Percentiles rank a stretch among this genome's conserved stretches.
These are phyloP conservation scores for Amorpha juglandis DNA, from an alignment of 2,888 invertebrate genomes.

Conservation along the genomic window DNA sequence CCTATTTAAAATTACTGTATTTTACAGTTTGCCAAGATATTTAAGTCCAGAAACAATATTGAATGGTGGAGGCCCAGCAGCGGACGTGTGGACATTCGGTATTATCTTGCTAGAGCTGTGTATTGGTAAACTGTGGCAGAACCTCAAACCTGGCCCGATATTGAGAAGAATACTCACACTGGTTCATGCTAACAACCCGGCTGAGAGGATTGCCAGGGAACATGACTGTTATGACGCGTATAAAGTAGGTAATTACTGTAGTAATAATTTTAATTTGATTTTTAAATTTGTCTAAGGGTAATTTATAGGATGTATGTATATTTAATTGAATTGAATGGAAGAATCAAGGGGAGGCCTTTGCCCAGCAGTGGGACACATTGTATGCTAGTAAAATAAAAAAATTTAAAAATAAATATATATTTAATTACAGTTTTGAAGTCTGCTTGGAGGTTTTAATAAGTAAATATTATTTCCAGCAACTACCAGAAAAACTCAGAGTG, in stretches of 20 bases:
- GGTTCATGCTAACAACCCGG: constrained; percentile 81
- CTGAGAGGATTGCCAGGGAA: constrained; percentile 90
- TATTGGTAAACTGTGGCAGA: constrained; percentile 89
- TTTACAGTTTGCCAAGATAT: constrained; percentile 89
- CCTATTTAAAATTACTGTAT: constrained; percentile 5
- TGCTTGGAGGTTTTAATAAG: too few species aligned
- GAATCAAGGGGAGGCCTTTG: too few species aligned
- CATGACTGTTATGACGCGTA: constrained; percentile 88
- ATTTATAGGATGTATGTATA: too few species aligned
- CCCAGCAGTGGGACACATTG: too few species aligned
- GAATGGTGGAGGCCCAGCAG: constrained; percentile 88
- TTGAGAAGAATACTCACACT: constrained; percentile 90
- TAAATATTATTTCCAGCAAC: constrained; percentile 66
- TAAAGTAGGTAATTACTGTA: constrained; percentile 73
- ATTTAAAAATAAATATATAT: too few species aligned
- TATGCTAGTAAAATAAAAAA: too few species aligned
- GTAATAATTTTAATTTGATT: too few species aligned
- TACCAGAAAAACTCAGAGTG: constrained; percentile 84
- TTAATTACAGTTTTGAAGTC: too few species aligned
- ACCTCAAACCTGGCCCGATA: constrained; percentile 89
- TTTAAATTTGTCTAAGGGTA: too few species aligned
- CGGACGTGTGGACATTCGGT: constrained; percentile 98
- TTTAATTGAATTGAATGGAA: too few species aligned
- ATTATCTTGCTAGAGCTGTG: constrained; percentile 93
- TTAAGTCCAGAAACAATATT: constrained; percentile 92